Evolutionary conservation across 2,113 vertebrate species (phyloP).

Genomic region (Agapornis roseicollis): DNA sequence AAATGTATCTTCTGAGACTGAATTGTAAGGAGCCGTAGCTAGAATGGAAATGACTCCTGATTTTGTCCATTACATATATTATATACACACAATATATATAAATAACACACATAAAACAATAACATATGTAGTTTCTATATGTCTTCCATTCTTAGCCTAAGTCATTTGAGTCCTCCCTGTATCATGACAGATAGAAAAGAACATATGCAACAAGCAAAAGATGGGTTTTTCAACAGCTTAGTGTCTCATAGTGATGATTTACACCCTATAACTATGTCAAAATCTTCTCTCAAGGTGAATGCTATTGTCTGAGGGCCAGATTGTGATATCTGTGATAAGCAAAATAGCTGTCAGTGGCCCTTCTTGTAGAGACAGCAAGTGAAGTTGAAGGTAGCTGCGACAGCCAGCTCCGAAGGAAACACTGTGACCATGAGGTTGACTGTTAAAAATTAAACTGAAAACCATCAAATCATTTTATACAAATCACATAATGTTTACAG

Average conservation of each 20-base stretch:
- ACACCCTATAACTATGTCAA: background rate
- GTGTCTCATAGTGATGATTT: background rate
- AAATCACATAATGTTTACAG: background rate
- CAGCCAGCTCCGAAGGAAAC: background rate
- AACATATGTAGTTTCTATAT: background rate
- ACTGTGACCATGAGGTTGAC: rapidly evolving
- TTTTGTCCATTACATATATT: background rate
- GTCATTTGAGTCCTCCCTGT: background rate
- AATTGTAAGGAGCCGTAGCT: background rate
- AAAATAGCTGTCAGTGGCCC: background rate
- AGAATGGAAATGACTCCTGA: background rate
- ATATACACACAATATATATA: background rate
- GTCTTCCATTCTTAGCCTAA: background rate
- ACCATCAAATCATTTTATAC: background rate
- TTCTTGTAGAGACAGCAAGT: background rate
- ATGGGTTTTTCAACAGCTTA: background rate
- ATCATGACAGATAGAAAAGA: background rate
- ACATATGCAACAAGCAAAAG: background rate
- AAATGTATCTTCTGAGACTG: background rate
- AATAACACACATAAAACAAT: too few species aligned
- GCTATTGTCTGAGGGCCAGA: background rate
- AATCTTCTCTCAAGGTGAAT: background rate
- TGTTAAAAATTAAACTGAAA: background rate
- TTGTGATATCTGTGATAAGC: background rate
- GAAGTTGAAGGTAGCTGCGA: background rate